These are phyloP conservation scores for Homarus americanus DNA, from an alignment of 1,140 invertebrate species.

Conservation along the genomic window DNA sequence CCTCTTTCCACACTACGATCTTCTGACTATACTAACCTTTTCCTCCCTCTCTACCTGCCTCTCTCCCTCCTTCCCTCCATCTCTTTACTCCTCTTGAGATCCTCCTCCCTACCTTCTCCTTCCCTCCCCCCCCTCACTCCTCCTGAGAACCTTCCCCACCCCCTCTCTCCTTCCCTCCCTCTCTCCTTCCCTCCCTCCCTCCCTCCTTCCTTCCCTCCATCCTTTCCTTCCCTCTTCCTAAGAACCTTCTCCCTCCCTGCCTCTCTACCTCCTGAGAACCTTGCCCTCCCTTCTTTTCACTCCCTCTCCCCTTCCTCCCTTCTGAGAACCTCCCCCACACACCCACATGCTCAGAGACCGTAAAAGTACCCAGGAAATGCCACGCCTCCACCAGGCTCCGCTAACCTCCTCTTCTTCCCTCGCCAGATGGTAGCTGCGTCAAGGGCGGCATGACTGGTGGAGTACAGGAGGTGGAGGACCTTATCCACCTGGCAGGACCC, in stretches of 20 bases:
- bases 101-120: not conserved
- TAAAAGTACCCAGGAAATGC: too few relatives aligned
- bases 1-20: not conserved
- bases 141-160: not conserved
- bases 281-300: not conserved
- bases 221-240: not conserved
- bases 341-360: too few relatives aligned
- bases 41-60: too few relatives aligned
- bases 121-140: not conserved
- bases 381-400: too few relatives aligned
- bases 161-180: not conserved
- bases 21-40: too few relatives aligned
- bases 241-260: not conserved
- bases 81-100: not conserved
- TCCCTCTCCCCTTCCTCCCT: too few relatives aligned
- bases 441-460: conserved; percentile 65
- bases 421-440: conserved; percentile 63
- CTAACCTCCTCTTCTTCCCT: not conserved
- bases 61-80: not conserved
- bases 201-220: not conserved
- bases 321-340: too few relatives aligned
- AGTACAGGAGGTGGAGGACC: conserved; percentile 85
- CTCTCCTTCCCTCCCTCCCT: not conserved
- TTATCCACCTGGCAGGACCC: conserved; percentile 93
- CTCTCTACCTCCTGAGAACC: too few relatives aligned